phyloP scores from a whole-genome alignment of 30 jellyfish, hydroid and myxozoan species.

The Calvadosia cruxmelitensis region DNA sequence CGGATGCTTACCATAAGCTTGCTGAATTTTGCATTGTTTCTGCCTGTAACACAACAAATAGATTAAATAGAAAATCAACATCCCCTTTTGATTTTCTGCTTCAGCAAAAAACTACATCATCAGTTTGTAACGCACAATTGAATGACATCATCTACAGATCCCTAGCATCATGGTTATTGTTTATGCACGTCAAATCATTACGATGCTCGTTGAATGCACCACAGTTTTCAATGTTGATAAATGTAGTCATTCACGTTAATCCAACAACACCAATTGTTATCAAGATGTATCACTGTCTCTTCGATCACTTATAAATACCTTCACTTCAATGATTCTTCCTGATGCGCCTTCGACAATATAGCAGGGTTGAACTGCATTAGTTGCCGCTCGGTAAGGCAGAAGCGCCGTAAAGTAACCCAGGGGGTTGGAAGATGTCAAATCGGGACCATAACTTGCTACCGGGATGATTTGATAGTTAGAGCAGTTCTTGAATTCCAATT shows the following conservation, averaged over 20 bases:
- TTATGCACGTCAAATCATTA: too few relatives aligned
- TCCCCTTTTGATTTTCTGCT: background rate
- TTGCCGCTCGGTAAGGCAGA: constrained; percentile 39
- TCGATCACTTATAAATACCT: constrained; percentile 23
- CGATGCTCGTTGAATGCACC: too few relatives aligned
- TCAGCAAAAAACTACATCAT: too few relatives aligned
- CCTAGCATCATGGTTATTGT: too few relatives aligned
- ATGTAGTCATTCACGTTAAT: too few relatives aligned
- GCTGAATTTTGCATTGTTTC: constrained; percentile 26
- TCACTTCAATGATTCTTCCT: constrained; percentile 28
- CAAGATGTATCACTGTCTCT: too few relatives aligned
- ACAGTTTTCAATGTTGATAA: too few relatives aligned
- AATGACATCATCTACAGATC: too few relatives aligned
- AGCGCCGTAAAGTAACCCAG: constrained; percentile 23
- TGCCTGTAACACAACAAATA: constrained; percentile 6
- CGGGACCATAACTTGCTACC: constrained; percentile 19
- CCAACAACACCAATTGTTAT: too few relatives aligned
- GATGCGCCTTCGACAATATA: constrained; percentile 21
- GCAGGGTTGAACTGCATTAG: constrained; percentile 34
- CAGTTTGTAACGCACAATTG: too few relatives aligned
- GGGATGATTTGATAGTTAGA: constrained; percentile 6
- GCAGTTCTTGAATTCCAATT: constrained; percentile 24
- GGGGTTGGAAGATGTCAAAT: constrained; percentile 25
- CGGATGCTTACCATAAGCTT: constrained; percentile 12
- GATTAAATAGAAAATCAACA: background rate